Percentiles rank a stretch among this genome's conserved stretches.
Evolutionary conservation across 2,888 invertebrate genomes (phyloP).

Genomic region (Lycophotia porphyrea): DNA sequence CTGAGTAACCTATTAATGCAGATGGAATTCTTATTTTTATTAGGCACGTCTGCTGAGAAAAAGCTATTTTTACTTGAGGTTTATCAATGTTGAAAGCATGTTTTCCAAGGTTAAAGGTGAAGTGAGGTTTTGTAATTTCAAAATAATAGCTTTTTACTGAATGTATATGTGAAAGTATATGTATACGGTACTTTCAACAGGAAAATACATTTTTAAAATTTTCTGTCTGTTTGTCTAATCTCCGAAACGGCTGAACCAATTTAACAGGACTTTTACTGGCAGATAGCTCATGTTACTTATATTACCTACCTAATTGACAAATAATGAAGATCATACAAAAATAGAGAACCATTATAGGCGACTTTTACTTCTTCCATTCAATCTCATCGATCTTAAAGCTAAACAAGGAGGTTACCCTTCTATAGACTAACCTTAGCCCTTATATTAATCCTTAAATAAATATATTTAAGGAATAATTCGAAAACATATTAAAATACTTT

Average conservation of each 20-base stretch:
- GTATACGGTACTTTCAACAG: no score
- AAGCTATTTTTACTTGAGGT: constrained; percentile 6
- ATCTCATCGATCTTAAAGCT: constrained; percentile 23
- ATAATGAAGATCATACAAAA: constrained; percentile 74
- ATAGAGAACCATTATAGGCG: constrained; percentile 70
- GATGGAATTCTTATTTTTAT: constrained; percentile 20
- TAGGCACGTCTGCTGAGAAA: neutral
- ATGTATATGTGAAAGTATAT: no score
- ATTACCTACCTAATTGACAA: constrained; percentile 77
- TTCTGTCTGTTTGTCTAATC: no score
- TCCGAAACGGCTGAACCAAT: no score
- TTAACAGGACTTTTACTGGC: no score
- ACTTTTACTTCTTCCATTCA: constrained; percentile 39
- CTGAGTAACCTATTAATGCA: constrained; percentile 9
- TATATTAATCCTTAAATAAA: neutral
- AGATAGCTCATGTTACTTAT: neutral
- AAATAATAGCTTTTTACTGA: no score
- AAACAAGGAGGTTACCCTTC: constrained; percentile 8
- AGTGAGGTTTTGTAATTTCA: no score
- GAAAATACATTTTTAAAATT: no score
- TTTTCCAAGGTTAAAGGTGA: neutral
- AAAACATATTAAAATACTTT: constrained; percentile 2
- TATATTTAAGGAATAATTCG: constrained; percentile 12
- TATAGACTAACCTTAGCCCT: neutral
- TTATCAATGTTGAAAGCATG: neutral